These are phyloP conservation scores for Sylvilagus floridanus DNA, from an alignment of 2,797 vertebrate genomes.

Conservation along the genomic window DNA sequence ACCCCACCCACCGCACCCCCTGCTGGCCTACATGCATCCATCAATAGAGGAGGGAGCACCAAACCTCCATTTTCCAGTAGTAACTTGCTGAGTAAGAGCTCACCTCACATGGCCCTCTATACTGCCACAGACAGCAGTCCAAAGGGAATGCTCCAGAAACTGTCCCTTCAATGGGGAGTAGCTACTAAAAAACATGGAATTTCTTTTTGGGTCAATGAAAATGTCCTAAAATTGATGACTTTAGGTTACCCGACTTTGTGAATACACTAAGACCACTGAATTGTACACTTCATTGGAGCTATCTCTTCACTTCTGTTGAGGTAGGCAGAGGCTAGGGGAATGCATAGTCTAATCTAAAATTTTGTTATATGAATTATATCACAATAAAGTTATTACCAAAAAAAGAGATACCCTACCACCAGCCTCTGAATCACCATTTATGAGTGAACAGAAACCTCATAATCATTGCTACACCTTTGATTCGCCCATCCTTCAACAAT, in stretches of 20 bases:
- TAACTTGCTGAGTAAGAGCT: too few species aligned
- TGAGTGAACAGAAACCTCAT: neutral
- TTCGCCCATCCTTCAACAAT: neutral
- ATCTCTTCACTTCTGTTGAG: neutral
- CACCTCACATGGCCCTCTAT: neutral
- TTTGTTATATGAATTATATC: neutral
- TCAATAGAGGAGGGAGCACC: neutral
- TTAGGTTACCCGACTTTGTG: neutral
- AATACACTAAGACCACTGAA: neutral
- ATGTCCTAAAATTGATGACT: neutral
- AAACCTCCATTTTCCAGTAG: neutral
- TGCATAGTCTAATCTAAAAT: neutral
- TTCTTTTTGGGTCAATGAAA: neutral
- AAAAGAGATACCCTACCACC: neutral
- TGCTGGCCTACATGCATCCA: neutral
- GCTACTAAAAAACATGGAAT: neutral
- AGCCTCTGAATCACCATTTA: neutral
- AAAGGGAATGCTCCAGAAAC: neutral
- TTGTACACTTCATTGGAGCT: neutral
- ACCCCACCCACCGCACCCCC: too few species aligned
- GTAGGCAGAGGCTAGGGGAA: neutral
- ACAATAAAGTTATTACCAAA: neutral
- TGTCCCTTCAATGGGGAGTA: neutral
- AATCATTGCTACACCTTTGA: neutral
- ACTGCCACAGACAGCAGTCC: neutral